These are phyloP conservation scores for Cladopsammia gracilis DNA, from an alignment of 64 coral and sea anemone genomes.

Conservation along the genomic window DNA sequence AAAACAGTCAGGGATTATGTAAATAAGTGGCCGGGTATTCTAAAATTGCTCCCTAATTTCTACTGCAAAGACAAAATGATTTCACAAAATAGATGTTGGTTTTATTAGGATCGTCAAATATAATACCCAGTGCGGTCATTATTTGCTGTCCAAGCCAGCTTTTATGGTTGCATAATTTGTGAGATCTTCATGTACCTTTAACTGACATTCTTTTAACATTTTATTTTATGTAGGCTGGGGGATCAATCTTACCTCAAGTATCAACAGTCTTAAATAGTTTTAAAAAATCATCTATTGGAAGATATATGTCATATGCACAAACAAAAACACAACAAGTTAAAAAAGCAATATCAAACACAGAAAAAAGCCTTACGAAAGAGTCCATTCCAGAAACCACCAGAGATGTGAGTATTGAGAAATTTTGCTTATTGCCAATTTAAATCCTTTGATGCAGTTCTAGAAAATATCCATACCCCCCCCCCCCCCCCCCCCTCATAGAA, in stretches of 20 bases:
- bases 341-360: constrained; percentile 48
- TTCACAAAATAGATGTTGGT: no score
- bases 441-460: neutral
- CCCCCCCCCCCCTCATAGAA: no score
- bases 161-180: no score
- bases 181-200: no score
- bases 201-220: neutral
- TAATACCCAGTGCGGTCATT: no score
- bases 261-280: constrained; percentile 66
- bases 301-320: constrained; percentile 79
- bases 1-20: no score
- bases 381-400: constrained; percentile 6
- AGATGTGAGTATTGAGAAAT: neutral
- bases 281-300: constrained; percentile 76
- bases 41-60: no score
- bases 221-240: constrained; percentile 65
- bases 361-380: neutral
- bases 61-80: no score
- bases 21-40: no score
- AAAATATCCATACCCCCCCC: neutral
- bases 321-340: constrained; percentile 66
- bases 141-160: no score
- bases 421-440: neutral
- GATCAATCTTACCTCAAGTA: constrained; percentile 64
- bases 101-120: no score